A percentile compares a stretch with the other conserved stretches of the same genome.
Conservation (phyloP, 2,888 invertebrate species). For the Notocelia uddmanniana region DNA sequence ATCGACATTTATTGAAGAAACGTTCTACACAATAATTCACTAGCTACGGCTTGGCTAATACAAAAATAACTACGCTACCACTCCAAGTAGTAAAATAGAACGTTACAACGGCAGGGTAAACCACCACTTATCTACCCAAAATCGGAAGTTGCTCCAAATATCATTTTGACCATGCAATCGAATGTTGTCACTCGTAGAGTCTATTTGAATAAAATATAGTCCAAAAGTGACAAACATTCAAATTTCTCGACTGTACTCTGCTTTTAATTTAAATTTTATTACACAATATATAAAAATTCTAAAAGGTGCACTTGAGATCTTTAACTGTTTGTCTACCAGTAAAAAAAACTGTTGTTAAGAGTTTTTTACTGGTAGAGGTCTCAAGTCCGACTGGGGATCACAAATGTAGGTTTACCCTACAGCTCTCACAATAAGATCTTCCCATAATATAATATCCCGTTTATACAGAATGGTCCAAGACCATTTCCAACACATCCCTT, state of each 20-base stretch:
- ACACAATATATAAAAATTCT: background rate
- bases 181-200: no score
- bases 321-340: no score
- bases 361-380: no score
- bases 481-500: background rate
- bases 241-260: no score
- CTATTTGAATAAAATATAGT: no score
- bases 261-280: background rate
- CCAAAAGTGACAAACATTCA: no score
- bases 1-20: constrained; percentile 29
- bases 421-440: background rate
- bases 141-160: background rate
- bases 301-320: no score
- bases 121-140: background rate
- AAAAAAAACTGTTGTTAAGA: no score
- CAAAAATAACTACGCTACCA: constrained; percentile 12
- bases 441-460: background rate
- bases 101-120: background rate
- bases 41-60: constrained; percentile 20
- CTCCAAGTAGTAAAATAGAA: constrained; percentile 15
- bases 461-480: background rate
- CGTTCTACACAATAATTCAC: constrained; percentile 13
- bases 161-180: background rate
- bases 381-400: background rate
- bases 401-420: background rate